Conservation (phyloP, 2,888 invertebrate genomes). For the Chymomyza fuscimana region DNA sequence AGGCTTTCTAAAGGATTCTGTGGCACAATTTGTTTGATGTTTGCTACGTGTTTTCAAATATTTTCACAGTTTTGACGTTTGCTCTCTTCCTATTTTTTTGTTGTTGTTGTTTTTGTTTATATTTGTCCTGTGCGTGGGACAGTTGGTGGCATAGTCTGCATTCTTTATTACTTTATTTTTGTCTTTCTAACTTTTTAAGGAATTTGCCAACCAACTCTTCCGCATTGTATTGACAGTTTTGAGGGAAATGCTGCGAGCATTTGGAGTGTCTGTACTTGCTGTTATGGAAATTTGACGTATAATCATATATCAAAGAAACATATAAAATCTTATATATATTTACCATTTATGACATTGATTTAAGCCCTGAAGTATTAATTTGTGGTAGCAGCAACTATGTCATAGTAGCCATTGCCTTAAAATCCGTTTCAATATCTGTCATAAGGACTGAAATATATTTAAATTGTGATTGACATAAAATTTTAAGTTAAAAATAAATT, state of each 20-base stretch:
- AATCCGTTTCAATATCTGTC: no score
- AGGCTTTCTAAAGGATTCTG: constrained; percentile 57
- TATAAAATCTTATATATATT: no score
- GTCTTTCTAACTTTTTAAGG: background rate
- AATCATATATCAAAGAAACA: background rate
- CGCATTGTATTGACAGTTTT: background rate
- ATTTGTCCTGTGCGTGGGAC: constrained; percentile 21
- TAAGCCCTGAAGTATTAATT: no score
- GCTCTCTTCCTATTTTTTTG: background rate
- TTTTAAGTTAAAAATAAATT: no score
- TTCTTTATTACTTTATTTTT: background rate
- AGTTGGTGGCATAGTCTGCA: constrained; percentile 8
- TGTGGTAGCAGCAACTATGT: no score
- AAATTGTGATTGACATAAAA: no score
- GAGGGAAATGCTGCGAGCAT: background rate
- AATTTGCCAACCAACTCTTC: background rate
- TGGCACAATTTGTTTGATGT: constrained; percentile 69
- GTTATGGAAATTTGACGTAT: background rate
- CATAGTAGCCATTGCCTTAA: no score
- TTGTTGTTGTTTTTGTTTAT: constrained; percentile 9
- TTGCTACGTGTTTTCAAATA: constrained; percentile 71
- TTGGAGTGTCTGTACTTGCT: background rate
- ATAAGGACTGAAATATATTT: no score
- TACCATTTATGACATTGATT: no score
- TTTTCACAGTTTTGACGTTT: constrained; percentile 48